Percentiles rank a stretch among this genome's conserved stretches.
These are phyloP conservation scores for Tethya wilhelma DNA, from an alignment of 37 sponge, comb jelly and placozoan genomes.

Conservation along the genomic window DNA sequence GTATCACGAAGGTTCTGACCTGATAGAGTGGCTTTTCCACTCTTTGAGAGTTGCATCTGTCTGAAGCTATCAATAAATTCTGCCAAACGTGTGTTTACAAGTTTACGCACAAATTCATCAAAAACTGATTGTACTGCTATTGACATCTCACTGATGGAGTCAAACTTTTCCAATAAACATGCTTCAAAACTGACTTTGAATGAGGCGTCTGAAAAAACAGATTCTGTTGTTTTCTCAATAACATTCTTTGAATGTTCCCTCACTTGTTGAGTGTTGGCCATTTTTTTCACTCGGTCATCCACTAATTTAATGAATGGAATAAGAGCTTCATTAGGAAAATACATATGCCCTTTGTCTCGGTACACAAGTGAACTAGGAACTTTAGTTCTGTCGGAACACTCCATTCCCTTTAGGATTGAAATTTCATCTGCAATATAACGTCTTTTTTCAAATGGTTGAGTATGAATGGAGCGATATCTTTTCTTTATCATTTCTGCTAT, in stretches of 20 bases:
- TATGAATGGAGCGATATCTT: not conserved
- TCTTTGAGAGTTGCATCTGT: not conserved
- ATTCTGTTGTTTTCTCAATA: not conserved
- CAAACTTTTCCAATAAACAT: not conserved
- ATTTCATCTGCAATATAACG: constrained; percentile 2
- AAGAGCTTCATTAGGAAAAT: constrained; percentile 5
- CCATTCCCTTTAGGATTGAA: not conserved
- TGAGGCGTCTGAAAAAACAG: not conserved
- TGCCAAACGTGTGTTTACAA: constrained; percentile 9
- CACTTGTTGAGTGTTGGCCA: not conserved
- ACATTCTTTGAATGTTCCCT: not conserved
- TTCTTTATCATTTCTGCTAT: constrained; percentile 1
- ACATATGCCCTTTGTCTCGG: constrained; percentile 12
- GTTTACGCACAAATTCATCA: not conserved
- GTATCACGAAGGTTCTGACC: constrained; percentile 22
- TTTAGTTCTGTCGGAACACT: not conserved
- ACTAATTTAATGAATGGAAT: constrained; percentile 10
- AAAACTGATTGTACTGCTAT: not conserved
- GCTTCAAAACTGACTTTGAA: not conserved
- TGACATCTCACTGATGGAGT: not conserved
- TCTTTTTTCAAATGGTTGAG: not conserved
- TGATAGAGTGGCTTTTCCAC: constrained; percentile 10
- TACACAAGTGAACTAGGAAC: constrained; percentile 8
- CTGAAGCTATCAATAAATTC: constrained; percentile 3
- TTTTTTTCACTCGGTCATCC: constrained; percentile 1